Percentiles rank a stretch among this genome's conserved stretches.
These are phyloP conservation scores for Theropithecus gelada DNA, from an alignment of 2,113 vertebrate genomes.

Conservation along the genomic window DNA sequence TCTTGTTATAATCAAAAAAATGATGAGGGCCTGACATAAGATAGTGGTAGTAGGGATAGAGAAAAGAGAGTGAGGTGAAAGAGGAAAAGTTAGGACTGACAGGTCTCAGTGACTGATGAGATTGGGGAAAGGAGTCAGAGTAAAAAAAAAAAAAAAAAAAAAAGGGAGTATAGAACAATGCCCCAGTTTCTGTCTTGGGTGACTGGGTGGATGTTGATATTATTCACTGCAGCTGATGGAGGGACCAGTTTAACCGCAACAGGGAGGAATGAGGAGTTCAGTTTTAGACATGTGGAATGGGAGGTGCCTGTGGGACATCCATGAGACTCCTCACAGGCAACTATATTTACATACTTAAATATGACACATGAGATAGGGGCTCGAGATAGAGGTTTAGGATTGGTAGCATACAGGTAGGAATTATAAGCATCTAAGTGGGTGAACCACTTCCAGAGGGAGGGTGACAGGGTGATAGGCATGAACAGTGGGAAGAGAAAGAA, in stretches of 20 bases:
- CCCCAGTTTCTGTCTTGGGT: not conserved
- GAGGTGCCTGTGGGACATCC: not conserved
- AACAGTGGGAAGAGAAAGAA: not conserved
- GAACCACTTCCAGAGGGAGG: not conserved
- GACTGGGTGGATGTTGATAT: not conserved
- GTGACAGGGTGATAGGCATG: not conserved
- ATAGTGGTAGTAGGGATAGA: not conserved
- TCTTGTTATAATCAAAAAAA: not conserved
- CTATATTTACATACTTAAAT: not conserved
- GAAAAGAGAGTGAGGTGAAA: constrained; percentile 28
- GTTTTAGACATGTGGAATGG: not conserved
- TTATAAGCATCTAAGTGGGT: not conserved
- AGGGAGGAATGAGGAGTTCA: not conserved
- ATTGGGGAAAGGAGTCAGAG: not conserved
- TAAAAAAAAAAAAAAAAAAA: not conserved
- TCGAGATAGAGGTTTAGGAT: not conserved
- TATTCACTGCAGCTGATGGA: not conserved
- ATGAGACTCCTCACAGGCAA: not conserved
- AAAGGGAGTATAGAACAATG: not conserved
- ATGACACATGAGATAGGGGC: not conserved
- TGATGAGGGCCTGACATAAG: not conserved
- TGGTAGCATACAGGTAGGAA: not conserved
- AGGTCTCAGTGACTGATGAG: not conserved
- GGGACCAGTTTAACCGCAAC: not conserved
- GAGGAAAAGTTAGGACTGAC: not conserved